Evolutionary conservation across 1,140 invertebrate species (phyloP), one percentile per base, ranked within the genome.

Genomic region (Drosophila parvula): DNA sequence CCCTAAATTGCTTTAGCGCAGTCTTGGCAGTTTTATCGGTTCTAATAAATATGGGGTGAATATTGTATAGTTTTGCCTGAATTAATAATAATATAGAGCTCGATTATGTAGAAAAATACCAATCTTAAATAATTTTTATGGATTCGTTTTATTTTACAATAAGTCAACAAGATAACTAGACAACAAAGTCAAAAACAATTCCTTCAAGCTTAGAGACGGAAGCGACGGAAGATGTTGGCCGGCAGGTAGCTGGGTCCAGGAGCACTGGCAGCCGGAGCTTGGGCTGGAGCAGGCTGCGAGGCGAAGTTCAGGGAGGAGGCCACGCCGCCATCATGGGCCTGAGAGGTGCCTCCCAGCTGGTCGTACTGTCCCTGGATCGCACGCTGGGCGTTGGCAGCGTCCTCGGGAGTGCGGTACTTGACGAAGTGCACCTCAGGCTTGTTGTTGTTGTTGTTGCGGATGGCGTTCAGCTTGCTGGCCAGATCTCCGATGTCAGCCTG

Each of bases 401-500:
- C 74, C 68, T 0, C 79, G 4, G 38, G 75, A 6, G 84, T 88
- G 38, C 84, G 76, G 67, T 86, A 90, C 68, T 90, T 90, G 75
- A 90, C 85, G 55, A 90, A 90, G 67, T 90, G 88, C 9, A 90
- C 81, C 57, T 88, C 83, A 48, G 90, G 90, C 62, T 86, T 89
- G 69, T 89, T 77, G 74, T 80, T 82, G 71, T 63, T 85, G 65
- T 79, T 76, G 77, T 58, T 80, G 55, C 74, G 73, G 69, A 90
- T 75, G 51, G 80, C 61, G 30, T 90, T 83, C 45, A 90, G 27
- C 57, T 90, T 90, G 74, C 57, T 82, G 67, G 85, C 85, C 73
- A 90, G 64, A 67, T 84, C 85, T n/a, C 71, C 69, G 9, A 90
- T 78, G 14, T 90, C 88, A 22, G 83, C 76, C 79, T 91, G 85